phyloP scores from a whole-genome alignment of 1,140 invertebrate genomes.

The Rhyacophila brunnea region DNA sequence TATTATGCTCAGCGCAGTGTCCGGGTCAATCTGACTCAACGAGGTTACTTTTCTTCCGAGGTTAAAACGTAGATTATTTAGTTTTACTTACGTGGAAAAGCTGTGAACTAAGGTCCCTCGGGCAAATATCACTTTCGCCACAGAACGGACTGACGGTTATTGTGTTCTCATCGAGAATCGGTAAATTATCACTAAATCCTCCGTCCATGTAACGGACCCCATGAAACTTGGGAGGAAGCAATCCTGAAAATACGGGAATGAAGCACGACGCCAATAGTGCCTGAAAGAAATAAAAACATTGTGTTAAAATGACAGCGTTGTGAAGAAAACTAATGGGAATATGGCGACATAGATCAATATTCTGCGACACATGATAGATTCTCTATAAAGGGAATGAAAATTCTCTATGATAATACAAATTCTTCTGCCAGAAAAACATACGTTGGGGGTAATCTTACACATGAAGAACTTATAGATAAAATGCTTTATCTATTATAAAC shows the following conservation, averaged over 20 bases:
- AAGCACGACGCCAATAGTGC: slow-evolving; percentile 91
- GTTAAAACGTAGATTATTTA: too few species aligned
- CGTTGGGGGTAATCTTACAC: neutral
- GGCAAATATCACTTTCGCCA: slow-evolving; percentile 98
- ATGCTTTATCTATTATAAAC: neutral
- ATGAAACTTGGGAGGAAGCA: slow-evolving; percentile 85
- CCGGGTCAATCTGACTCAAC: too few species aligned
- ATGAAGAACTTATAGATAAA: neutral
- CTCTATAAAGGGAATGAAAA: too few species aligned
- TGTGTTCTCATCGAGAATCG: slow-evolving; percentile 90
- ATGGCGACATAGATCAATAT: too few species aligned
- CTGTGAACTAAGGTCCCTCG: slow-evolving; percentile 83
- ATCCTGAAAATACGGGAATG: slow-evolving; percentile 94
- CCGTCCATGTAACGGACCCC: slow-evolving; percentile 95
- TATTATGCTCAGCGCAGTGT: too few species aligned
- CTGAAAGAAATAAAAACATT: slow-evolving; percentile 50
- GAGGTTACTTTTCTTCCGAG: too few species aligned
- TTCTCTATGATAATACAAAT: too few species aligned
- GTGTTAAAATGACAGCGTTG: too few species aligned
- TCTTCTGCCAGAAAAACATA: too few species aligned
- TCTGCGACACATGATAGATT: too few species aligned
- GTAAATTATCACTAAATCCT: slow-evolving; percentile 94
- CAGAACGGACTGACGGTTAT: slow-evolving; percentile 97
- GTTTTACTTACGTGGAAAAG: slow-evolving; percentile 73
- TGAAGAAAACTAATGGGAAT: too few species aligned